Percentiles rank a stretch among this genome's conserved stretches.
Evolutionary conservation across 2,888 invertebrate genomes (phyloP).

Genomic region (Eucriotettix oculatus): DNA sequence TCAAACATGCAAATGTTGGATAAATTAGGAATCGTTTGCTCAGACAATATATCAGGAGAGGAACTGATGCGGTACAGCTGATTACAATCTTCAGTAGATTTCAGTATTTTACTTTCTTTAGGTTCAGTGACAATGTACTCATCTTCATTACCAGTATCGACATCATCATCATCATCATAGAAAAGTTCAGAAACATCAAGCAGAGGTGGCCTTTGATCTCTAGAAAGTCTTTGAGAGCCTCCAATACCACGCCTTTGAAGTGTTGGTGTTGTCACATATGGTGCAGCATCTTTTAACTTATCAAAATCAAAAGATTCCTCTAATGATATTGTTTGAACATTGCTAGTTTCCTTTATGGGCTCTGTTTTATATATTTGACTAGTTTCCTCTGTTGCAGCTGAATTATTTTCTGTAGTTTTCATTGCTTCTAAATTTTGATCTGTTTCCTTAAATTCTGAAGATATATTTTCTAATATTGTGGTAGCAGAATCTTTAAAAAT

Average conservation of each 20-base stretch:
- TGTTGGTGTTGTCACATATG: conserved; percentile 23
- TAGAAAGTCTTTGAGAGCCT: conserved; percentile 22
- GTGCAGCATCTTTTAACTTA: neutral
- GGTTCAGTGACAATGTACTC: conserved; percentile 14
- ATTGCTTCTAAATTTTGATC: no score
- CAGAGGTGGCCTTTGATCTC: conserved; percentile 22
- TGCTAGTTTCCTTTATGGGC: no score
- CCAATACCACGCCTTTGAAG: conserved; percentile 20
- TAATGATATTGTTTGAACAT: no score
- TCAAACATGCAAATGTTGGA: neutral
- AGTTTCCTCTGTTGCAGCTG: no score
- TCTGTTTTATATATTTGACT: no score
- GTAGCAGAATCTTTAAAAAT: no score
- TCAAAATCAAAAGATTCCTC: no score
- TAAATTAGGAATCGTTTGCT: conserved; percentile 7
- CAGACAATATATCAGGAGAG: conserved; percentile 15
- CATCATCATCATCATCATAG: conserved; percentile 19
- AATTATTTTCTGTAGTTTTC: no score
- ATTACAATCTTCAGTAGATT: conserved; percentile 14
- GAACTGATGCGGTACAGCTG: conserved; percentile 10
- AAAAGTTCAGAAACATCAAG: conserved; percentile 22
- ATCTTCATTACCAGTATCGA: conserved; percentile 16
- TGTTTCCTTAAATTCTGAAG: no score
- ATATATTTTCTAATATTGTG: no score
- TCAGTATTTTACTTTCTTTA: conserved; percentile 3